phyloP scores from a whole-genome alignment of 1,140 invertebrate genomes.

The Macrobrachium nipponense region DNA sequence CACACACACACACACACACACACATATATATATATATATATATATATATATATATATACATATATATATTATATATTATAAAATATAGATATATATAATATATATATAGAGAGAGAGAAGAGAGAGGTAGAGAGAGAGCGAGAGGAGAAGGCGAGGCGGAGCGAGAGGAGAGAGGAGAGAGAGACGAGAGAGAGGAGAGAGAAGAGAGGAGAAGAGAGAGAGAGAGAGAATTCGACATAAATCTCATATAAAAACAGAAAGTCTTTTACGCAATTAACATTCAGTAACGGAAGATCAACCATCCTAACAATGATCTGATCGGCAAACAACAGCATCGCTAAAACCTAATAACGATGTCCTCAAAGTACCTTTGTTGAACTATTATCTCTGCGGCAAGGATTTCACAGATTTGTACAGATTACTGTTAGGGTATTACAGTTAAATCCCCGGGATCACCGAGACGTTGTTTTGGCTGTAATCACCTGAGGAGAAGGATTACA shows the following conservation, averaged over 20 bases:
- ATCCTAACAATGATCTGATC: too few relatives aligned
- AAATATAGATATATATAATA: too few relatives aligned
- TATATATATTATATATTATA: too few relatives aligned
- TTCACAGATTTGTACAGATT: slow-evolving; percentile 21
- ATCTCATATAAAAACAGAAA: too few relatives aligned
- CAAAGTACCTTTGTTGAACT: not conserved
- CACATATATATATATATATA: too few relatives aligned
- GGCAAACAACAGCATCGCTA: too few relatives aligned
- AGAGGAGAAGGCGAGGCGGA: too few relatives aligned
- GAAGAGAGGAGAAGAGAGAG: slow-evolving; percentile 39
- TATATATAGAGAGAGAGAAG: too few relatives aligned
- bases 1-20: too few relatives aligned
- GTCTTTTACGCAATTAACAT: too few relatives aligned
- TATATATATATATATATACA: too few relatives aligned
- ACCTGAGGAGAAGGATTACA: not conserved
- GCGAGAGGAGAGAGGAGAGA: slow-evolving; percentile 37
- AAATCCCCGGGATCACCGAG: slow-evolving; percentile 17
- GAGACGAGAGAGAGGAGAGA: slow-evolving; percentile 41
- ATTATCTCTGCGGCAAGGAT: not conserved
- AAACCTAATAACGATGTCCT: not conserved
- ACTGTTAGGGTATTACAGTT: slow-evolving; percentile 1
- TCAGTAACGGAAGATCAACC: too few relatives aligned
- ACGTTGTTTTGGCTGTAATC: slow-evolving; percentile 30
- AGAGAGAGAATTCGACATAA: not conserved
- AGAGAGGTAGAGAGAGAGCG: slow-evolving; percentile 29